Base-by-base conservation (phyloP, 2,888 invertebrate species). In the Troides aeacus region DNA sequence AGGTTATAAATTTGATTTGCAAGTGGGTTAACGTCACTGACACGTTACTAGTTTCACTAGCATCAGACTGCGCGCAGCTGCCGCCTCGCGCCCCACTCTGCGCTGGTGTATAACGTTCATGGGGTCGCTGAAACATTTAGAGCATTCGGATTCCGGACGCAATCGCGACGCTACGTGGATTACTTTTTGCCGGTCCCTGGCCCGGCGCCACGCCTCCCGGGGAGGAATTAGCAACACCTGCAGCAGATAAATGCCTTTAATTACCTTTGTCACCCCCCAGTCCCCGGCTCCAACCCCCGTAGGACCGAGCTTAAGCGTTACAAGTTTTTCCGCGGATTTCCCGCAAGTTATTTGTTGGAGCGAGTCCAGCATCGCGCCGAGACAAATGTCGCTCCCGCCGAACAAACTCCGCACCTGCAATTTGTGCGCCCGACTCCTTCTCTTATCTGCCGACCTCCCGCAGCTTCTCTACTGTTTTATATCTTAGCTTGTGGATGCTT, bases 191-290 rank as follows among this genome's bases (percentile, higher is more conserved):
- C n/a, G 21, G 42, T 24, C 46, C 17, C 72, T 74, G 74, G 73
- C 68, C 64, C 75, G 65, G 72, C 69, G 75, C 75, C 81, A 83
- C 87, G 86, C 86, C 86, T 84, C 75, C 70, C 72, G 74, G 80
- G 79, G 82, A 84, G 85, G 86, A 70, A 70, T 70, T 70, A 70
- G 70, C 86, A 75, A 72, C 89, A 89, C 89, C 90, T 88, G 90
- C 81, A 78, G 77, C 82, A 88, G 89, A 90, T 89, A 89, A 89
- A 88, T 85, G 86, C 80, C 82, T 88, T 70, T 70, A 66, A 66
- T 70, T 70, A 66, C 65, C 69, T 64, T 64, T 68, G 63, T 64
- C 59, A 64, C 66, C 58, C 53, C 62, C 57, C 8, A 50, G 18
- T 58, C 58, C 18, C 2, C 58, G 17, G 18, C 64, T 10, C 8